Evolutionary conservation across 2,113 vertebrate genomes (phyloP), one percentile per base, ranked within the genome.

Genomic region (Forbesichthys papilliferus): DNA sequence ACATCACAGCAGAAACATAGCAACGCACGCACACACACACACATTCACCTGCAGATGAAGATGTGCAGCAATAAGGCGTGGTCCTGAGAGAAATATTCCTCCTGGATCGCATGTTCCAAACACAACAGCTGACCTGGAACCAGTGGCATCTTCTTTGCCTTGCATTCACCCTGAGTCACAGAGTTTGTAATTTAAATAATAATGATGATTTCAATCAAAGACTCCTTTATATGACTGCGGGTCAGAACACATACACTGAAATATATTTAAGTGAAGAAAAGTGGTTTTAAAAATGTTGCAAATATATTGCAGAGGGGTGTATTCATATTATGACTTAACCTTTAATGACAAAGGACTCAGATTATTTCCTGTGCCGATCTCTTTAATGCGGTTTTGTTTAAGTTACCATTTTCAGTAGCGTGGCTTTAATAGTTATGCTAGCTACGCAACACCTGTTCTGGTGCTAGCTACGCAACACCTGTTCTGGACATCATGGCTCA

Each of bases 61-160:
- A 92, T 93, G 5, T 92, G 84, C 55, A 99, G 94, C 83, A 97
- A 86, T 3, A 87, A 90, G 0, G 86, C 90, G 0, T 95, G 87
- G 10, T 94, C 88, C 82, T 92, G 93, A 5, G 93, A 89, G 77
- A 99, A 98, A 77, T 98, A 98, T 56, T 96, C 93, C 87, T 99
- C 96, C 74, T 94, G 94, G n/a, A 96, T 94, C 42, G 95, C 83
- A 20, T 99, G 95, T 60, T 95, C 94, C 88, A 99, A 85, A 34
- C 91, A 92, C 86, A 96, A 87, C 78, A 99, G 91, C 67, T 96
- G 96, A 64, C 96, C 98, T 0, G 95, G 91, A 18, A 95, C 87
- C 58, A 94, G 91, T 12, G 87, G 71, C 8, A 93, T 84, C 65
- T 92, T 92, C 85, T 94, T 96, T 69, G 91, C 74, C 84, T 95